Percentiles rank a stretch among this genome's conserved stretches.
Evolutionary conservation across 2,888 invertebrate genomes (phyloP).

Genomic region (Acanthacorydalis orientalis): DNA sequence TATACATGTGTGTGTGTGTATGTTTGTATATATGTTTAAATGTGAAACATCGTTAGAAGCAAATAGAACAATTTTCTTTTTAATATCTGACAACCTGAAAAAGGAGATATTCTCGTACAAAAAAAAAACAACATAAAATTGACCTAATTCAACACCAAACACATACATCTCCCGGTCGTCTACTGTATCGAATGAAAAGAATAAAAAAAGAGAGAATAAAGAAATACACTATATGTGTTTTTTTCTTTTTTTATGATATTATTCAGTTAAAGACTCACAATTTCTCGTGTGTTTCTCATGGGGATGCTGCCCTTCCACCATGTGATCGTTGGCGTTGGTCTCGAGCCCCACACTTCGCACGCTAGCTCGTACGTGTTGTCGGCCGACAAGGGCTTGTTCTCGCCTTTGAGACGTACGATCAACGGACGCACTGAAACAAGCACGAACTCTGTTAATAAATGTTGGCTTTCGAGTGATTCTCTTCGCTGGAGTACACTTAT

Average conservation of each 20-base stretch:
- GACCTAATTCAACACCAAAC: background rate
- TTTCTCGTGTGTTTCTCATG: slow-evolving; percentile 47
- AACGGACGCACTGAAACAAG: slow-evolving; percentile 50
- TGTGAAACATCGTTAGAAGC: too few relatives aligned
- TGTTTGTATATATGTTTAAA: too few relatives aligned
- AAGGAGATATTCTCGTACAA: too few relatives aligned
- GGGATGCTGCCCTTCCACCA: slow-evolving; percentile 62
- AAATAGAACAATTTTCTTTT: too few relatives aligned
- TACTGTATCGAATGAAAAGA: background rate
- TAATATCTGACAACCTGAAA: too few relatives aligned
- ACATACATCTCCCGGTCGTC: background rate
- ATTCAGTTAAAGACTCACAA: slow-evolving; percentile 32
- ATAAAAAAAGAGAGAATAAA: background rate
- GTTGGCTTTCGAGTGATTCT: too few relatives aligned
- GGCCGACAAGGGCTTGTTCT: slow-evolving; percentile 54
- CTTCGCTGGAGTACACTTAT: too few relatives aligned
- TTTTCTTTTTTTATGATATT: background rate
- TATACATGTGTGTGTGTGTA: too few relatives aligned
- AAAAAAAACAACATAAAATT: background rate
- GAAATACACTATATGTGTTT: background rate
- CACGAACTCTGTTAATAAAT: slow-evolving; percentile 1
- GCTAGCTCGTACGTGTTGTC: slow-evolving; percentile 51
- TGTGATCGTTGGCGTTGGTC: slow-evolving; percentile 58
- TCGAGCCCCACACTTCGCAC: slow-evolving; percentile 57
- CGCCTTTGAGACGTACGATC: slow-evolving; percentile 47